Conservation (phyloP, 2,888 invertebrate genomes). For the Syrista parreyssii region DNA sequence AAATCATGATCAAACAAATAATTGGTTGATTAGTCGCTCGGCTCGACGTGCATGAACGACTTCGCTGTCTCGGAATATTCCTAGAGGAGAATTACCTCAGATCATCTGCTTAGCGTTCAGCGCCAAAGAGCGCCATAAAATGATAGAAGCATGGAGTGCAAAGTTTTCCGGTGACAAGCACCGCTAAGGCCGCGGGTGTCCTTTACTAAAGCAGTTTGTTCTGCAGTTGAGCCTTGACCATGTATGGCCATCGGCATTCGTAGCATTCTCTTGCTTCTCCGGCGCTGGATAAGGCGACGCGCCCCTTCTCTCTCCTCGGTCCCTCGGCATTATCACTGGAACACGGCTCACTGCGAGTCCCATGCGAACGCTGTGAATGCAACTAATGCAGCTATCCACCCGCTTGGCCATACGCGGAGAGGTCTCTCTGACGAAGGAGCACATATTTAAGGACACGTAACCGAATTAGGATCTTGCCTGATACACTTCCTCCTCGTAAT, state of each 20-base stretch:
- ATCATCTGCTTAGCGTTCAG: background rate
- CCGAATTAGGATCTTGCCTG: too few relatives aligned
- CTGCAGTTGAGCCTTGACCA: slow-evolving; percentile 17
- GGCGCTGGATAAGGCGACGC: too few relatives aligned
- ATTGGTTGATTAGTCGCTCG: too few relatives aligned
- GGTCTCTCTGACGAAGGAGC: too few relatives aligned
- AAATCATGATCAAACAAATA: too few relatives aligned
- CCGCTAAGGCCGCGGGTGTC: background rate
- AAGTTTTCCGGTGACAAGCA: slow-evolving; percentile 24
- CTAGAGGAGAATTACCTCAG: slow-evolving; percentile 4
- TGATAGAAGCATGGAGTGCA: slow-evolving; percentile 23
- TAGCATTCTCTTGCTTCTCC: slow-evolving; percentile 8
- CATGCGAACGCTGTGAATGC: too few relatives aligned
- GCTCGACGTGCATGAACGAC: slow-evolving; percentile 20
- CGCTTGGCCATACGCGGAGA: too few relatives aligned
- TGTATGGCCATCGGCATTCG: slow-evolving; percentile 33
- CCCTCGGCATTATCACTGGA: too few relatives aligned
- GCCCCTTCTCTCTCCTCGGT: too few relatives aligned
- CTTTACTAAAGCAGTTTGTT: slow-evolving; percentile 4
- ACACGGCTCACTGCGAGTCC: too few relatives aligned
- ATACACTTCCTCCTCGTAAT: slow-evolving; percentile 47
- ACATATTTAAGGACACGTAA: too few relatives aligned
- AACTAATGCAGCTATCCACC: too few relatives aligned
- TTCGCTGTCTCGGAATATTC: slow-evolving; percentile 15
- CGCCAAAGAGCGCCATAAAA: background rate